Percentiles rank a stretch among this genome's conserved stretches.
Conservation (phyloP, 2,113 vertebrate species). For the Phylloscopus trochilus region DNA sequence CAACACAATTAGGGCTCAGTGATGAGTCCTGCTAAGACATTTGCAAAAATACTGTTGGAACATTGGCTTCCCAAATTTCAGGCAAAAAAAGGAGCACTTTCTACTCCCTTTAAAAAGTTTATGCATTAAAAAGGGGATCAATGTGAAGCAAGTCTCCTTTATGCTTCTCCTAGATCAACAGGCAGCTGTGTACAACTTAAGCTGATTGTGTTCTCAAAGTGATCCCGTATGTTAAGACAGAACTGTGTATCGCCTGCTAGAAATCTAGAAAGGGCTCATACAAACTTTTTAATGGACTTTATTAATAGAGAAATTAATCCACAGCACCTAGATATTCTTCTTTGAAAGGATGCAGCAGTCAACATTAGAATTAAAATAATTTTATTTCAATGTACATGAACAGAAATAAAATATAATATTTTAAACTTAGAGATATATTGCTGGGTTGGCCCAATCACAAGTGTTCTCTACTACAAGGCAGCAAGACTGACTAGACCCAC, state of each 20-base stretch:
- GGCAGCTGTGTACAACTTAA: not conserved
- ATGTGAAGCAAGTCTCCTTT: rapidly evolving
- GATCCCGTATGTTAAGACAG: not conserved
- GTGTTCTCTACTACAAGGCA: not conserved
- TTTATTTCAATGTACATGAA: constrained; percentile 62
- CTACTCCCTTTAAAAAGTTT: not conserved
- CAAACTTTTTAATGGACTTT: not conserved
- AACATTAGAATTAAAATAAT: constrained; percentile 48
- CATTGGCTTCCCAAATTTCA: not conserved
- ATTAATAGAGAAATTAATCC: not conserved
- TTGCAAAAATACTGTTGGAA: not conserved
- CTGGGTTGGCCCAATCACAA: constrained; percentile 40
- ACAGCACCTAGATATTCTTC: not conserved
- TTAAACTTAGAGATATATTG: constrained; percentile 45
- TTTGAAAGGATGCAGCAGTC: not conserved
- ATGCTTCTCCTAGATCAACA: not conserved
- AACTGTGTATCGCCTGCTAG: not conserved
- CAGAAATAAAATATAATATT: constrained; percentile 42
- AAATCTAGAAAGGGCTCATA: not conserved
- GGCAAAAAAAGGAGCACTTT: not conserved
- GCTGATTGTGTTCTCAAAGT: not conserved
- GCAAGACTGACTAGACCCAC: not conserved
- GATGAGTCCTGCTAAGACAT: not conserved
- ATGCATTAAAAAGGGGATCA: not conserved
- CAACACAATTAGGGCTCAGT: not conserved